phyloP scores from a whole-genome alignment of 1,140 invertebrate species.

The Gonioctena quinquepunctata region DNA sequence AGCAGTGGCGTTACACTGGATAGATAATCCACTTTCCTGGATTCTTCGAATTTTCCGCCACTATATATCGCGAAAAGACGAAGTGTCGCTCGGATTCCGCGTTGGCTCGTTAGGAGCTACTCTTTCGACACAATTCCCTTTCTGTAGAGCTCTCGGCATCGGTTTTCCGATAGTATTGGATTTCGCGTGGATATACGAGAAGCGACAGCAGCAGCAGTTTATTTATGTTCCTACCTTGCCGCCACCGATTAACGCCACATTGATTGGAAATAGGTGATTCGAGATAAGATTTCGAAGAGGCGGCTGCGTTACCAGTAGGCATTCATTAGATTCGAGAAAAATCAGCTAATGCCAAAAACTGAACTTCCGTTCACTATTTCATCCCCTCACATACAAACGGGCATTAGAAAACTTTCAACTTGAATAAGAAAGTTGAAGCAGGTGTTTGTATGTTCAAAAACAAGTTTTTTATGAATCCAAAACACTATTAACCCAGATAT shows the following conservation, averaged over 20 bases:
- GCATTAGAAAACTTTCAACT: too few species aligned
- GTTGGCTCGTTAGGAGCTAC: background rate
- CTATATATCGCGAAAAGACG: background rate
- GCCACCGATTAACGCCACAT: background rate
- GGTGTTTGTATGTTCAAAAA: too few species aligned
- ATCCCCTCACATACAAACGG: too few species aligned
- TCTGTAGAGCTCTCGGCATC: background rate
- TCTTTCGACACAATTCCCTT: background rate
- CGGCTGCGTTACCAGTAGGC: too few species aligned
- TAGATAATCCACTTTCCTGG: too few species aligned
- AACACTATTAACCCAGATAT: too few species aligned
- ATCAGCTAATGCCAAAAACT: too few species aligned
- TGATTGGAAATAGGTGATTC: background rate
- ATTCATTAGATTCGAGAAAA: too few species aligned
- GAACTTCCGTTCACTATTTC: too few species aligned
- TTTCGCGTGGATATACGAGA: background rate
- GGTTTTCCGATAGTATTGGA: background rate
- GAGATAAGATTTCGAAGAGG: background rate
- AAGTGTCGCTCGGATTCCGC: background rate
- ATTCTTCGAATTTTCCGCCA: background rate
- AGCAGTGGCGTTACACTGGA: too few species aligned
- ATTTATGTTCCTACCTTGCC: background rate
- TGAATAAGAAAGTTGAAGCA: too few species aligned
- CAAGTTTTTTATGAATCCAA: too few species aligned
- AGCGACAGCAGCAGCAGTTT: background rate